phyloP scores from a whole-genome alignment of 2,797 vertebrate genomes.

The Pristis pectinata region DNA sequence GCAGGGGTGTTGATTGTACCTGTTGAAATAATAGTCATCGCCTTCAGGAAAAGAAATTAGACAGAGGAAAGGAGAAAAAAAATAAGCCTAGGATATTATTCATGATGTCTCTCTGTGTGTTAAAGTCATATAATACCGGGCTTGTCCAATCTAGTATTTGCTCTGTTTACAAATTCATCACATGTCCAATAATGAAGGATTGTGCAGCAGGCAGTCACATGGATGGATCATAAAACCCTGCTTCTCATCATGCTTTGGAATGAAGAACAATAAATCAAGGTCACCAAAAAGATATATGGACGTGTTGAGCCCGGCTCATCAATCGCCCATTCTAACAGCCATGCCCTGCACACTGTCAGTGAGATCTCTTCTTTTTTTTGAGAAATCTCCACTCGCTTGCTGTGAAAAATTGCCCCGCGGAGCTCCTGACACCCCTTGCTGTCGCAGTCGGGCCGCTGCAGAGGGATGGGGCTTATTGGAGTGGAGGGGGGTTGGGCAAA shows the following conservation, averaged over 20 bases:
- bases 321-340: neutral
- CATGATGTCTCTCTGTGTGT: neutral
- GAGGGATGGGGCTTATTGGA: neutral
- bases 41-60: neutral
- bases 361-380: neutral
- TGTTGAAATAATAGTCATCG: neutral
- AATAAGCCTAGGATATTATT: neutral
- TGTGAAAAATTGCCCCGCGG: neutral
- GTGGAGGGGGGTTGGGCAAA: neutral
- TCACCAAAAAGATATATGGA: neutral
- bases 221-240: constrained; percentile 6
- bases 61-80: neutral
- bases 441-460: neutral
- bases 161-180: neutral
- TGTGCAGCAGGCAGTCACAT: neutral
- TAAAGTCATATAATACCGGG: neutral
- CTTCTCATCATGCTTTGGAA: constrained; percentile 8
- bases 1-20: neutral
- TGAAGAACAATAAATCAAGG: constrained; percentile 17
- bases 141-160: neutral
- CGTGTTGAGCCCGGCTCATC: neutral
- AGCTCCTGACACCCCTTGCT: neutral
- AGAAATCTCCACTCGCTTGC: neutral
- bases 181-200: neutral
- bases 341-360: neutral